These are phyloP conservation scores for Peromyscus californicus DNA, from an alignment of 2,113 vertebrate genomes.

Conservation along the genomic window DNA sequence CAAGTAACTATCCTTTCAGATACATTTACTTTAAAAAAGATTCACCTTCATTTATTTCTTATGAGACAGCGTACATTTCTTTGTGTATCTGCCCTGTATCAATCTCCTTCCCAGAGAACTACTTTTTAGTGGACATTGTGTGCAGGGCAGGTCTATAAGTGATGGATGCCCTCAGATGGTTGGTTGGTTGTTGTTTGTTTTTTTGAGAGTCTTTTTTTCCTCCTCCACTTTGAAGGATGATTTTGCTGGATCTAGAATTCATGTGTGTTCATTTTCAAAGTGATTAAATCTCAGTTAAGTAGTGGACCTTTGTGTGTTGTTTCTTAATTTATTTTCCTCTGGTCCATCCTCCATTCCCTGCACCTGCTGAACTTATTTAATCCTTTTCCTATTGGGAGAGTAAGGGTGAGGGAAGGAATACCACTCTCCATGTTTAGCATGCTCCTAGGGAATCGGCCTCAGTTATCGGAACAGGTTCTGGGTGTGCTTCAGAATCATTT, in stretches of 20 bases:
- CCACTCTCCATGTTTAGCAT: not conserved
- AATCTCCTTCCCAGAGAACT: not conserved
- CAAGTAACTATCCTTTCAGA: not conserved
- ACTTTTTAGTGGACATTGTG: not conserved
- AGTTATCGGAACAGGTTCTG: not conserved
- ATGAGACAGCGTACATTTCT: not conserved
- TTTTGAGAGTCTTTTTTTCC: not conserved
- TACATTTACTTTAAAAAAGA: not conserved
- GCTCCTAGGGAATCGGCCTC: not conserved
- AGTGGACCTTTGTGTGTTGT: not conserved
- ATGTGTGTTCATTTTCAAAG: not conserved
- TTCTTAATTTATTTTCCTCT: not conserved
- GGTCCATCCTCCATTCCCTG: not conserved
- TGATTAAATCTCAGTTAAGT: not conserved
- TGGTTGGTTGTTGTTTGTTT: not conserved
- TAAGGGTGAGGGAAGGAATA: not conserved
- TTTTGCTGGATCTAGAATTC: conserved; percentile 1
- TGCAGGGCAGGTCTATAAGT: not conserved
- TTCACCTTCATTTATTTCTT: not conserved
- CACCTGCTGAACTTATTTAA: not conserved
- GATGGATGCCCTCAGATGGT: not conserved
- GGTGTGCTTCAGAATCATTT: not conserved
- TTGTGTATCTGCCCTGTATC: not conserved
- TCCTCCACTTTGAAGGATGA: not conserved
- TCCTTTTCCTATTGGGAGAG: not conserved